Evolutionary conservation across 2,797 vertebrate genomes (phyloP).

Genomic region (Odontamblyopus rebecca): DNA sequence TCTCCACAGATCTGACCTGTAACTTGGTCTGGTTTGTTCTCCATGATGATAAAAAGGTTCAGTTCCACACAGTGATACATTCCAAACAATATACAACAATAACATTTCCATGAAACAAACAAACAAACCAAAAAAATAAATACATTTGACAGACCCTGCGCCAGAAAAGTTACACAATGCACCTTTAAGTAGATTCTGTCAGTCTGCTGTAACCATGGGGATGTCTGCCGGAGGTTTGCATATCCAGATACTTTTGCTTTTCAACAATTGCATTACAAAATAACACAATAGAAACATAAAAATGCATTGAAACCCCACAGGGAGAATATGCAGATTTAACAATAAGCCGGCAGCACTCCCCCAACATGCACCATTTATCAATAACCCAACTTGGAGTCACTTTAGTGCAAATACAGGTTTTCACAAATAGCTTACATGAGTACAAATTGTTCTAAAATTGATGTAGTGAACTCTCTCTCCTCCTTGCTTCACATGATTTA

Average conservation of each 20-base stretch:
- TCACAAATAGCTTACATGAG: constrained; percentile 16
- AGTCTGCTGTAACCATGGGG: background rate
- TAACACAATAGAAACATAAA: background rate
- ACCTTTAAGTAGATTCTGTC: background rate
- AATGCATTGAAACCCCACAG: background rate
- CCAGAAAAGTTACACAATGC: no score
- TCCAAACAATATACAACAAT: no score
- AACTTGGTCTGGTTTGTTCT: no score
- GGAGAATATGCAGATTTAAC: background rate
- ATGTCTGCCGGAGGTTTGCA: background rate
- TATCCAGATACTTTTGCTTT: background rate
- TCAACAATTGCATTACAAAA: background rate
- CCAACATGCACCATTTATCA: background rate
- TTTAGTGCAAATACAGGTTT: constrained; percentile 12
- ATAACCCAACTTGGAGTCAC: background rate
- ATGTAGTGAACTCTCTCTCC: constrained; percentile 35
- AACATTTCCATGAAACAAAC: no score
- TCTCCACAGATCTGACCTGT: no score
- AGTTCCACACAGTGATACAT: no score
- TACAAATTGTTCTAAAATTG: constrained; percentile 39
- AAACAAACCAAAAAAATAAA: no score
- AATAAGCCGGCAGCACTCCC: background rate
- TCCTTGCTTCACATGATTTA: constrained; percentile 45
- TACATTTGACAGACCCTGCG: no score
- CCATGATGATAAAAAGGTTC: no score